Percentiles rank a stretch among this genome's conserved stretches.
phyloP scores from a whole-genome alignment of 2,797 vertebrate genomes.

The Siniperca undulata region DNA sequence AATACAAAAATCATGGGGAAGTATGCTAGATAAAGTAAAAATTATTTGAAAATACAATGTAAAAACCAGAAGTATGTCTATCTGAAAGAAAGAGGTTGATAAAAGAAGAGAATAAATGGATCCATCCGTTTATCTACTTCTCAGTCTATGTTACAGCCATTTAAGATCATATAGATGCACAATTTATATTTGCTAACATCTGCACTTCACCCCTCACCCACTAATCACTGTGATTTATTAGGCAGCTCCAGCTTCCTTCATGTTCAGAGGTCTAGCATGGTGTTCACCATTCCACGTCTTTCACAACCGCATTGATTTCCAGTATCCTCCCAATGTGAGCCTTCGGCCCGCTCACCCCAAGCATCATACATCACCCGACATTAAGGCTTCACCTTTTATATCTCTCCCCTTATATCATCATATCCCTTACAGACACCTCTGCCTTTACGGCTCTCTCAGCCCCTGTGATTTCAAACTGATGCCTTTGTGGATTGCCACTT shows the following conservation, averaged over 20 bases:
- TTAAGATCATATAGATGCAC: conserved; percentile 49
- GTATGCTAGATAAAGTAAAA: background rate
- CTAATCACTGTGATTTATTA: conserved; percentile 67
- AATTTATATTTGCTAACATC: conserved; percentile 56
- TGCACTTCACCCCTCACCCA: conserved; percentile 46
- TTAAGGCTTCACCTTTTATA: conserved; percentile 73
- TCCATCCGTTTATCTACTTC: background rate
- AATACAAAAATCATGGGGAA: background rate
- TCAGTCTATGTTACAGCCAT: conserved; percentile 52
- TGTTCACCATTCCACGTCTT: conserved; percentile 39
- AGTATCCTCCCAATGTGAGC: conserved; percentile 41
- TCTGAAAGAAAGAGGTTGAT: background rate
- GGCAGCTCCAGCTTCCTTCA: conserved; percentile 42
- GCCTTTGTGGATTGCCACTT: conserved; percentile 55
- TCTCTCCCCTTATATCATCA: conserved; percentile 63
- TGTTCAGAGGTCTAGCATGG: conserved; percentile 45
- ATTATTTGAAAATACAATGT: background rate
- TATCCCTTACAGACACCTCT: conserved; percentile 47
- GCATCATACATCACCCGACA: conserved; percentile 66
- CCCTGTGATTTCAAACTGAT: conserved; percentile 48
- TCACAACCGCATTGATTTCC: conserved; percentile 69
- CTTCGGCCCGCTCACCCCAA: conserved; percentile 46
- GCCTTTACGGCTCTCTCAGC: conserved; percentile 50
- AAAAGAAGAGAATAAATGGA: background rate
- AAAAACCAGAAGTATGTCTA: background rate